Base-by-base conservation (phyloP, 2,797 vertebrate species). In the Melanotaenia nigrans region DNA sequence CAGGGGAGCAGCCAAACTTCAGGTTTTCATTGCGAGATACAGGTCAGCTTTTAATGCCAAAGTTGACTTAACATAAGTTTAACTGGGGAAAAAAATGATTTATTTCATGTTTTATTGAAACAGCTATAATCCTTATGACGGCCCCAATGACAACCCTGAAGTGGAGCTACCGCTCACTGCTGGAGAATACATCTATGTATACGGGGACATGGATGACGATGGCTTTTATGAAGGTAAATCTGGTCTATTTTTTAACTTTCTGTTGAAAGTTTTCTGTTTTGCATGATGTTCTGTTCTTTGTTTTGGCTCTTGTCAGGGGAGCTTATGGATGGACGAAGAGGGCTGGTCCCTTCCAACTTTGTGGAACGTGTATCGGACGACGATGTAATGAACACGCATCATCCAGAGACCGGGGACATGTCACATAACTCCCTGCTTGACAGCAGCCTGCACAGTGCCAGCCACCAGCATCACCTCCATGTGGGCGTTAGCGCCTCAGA, bases 331-430 rank as follows among this genome's bases (percentile, higher is more conserved):
- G 98, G 98, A 68, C 95, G 96, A 65, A 95, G 98, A 93, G 98
- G 98, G 86, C 94, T 99, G 89, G 97, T 99, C 78, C 98, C 98
- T 82, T 99, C 98, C 76, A 99, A 99, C 93, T 99, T 99, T 84
- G 96, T 99, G 87, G 98, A 99, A 85, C 95, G 95, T 0, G 95
- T 99, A 47, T 99, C 97, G 0, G 98, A 99, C 5, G 98, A 99
- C 1, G 97, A 99, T 73, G 92, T 99, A 73, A 78, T 97, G 94
- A 95, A 92, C 61, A 47, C 94, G 73, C 95, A 97, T 82, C 96
- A 95, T 61, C 93, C 93, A n/a, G 97, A 97, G 86, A 91, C 92
- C 12, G 94, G 89, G 0, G 96, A 99, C 75, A 63, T 93, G 64
- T 97, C 96, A 85, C 97, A 96, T 67, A 97, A 95, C 84, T 98